Evolutionary conservation across 2,113 vertebrate species (phyloP).

Genomic region (Ondatra zibethicus): DNA sequence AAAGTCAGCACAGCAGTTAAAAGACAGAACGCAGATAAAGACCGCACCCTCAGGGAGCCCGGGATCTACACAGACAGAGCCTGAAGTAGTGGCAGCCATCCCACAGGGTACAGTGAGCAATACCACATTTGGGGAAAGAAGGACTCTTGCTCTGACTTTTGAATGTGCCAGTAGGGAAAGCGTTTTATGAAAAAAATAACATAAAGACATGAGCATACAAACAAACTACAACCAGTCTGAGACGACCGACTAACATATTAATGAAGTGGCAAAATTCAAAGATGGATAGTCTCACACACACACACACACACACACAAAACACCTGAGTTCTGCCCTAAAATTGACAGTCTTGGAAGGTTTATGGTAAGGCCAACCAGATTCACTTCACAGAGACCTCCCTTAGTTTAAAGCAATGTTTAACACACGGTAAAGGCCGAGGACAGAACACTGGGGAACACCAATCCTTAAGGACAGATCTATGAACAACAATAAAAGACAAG

Average conservation of each 20-base stretch:
- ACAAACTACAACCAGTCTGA: neutral
- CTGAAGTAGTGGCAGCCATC: neutral
- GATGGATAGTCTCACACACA: neutral
- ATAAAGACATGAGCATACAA: neutral
- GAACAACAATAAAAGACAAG: neutral
- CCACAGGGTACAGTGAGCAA: neutral
- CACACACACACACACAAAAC: neutral
- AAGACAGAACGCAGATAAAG: neutral
- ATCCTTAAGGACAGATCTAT: neutral
- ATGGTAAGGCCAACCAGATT: neutral
- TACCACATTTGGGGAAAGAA: neutral
- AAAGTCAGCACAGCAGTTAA: slow-evolving; percentile 41
- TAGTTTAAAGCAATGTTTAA: neutral
- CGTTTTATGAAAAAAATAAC: neutral
- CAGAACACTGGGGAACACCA: neutral
- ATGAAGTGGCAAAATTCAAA: neutral
- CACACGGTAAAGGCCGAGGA: neutral
- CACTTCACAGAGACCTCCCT: neutral
- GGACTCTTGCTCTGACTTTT: neutral
- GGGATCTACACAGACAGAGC: neutral
- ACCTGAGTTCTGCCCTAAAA: neutral
- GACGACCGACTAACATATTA: neutral
- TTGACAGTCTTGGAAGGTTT: neutral
- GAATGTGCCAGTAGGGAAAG: neutral
- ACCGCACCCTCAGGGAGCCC: neutral